Percentiles rank a stretch among this genome's conserved stretches.
Evolutionary conservation across 2,888 invertebrate species (phyloP).

Genomic region (Xanthorhoe designata): DNA sequence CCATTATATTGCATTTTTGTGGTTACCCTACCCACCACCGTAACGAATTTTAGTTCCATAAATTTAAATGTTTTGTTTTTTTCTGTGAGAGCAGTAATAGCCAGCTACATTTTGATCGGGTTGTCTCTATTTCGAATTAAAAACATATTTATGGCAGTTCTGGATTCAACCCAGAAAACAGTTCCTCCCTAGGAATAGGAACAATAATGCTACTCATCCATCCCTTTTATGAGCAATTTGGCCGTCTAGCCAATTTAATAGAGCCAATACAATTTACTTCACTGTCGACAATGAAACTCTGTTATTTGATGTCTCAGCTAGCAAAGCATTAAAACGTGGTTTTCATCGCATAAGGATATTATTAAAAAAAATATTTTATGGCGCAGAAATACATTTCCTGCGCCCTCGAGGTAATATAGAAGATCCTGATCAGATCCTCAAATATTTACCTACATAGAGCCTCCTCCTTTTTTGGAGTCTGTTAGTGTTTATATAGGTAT

Average conservation of each 20-base stretch:
- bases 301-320: conserved; percentile 1
- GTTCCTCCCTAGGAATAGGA: not conserved
- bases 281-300: conserved; percentile 4
- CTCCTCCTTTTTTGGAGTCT: too few relatives aligned
- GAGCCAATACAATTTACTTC: conserved; percentile 32
- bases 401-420: too few relatives aligned
- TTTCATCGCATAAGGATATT: too few relatives aligned
- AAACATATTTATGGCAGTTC: not conserved
- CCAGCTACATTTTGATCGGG: too few relatives aligned
- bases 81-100: not conserved
- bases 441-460: too few relatives aligned
- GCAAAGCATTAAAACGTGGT: not conserved
- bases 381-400: too few relatives aligned
- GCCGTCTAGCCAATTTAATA: conserved; percentile 40
- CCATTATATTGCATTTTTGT: not conserved
- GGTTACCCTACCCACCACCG: not conserved
- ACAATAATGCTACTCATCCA: conserved; percentile 38
- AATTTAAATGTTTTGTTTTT: not conserved
- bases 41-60: not conserved
- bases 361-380: too few relatives aligned
- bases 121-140: too few relatives aligned
- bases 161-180: conserved; percentile 1
- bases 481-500: too few relatives aligned
- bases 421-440: too few relatives aligned
- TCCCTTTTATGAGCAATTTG: conserved; percentile 46